Conservation (phyloP, 2,113 vertebrate species). For the Hyperopisus bebe region DNA sequence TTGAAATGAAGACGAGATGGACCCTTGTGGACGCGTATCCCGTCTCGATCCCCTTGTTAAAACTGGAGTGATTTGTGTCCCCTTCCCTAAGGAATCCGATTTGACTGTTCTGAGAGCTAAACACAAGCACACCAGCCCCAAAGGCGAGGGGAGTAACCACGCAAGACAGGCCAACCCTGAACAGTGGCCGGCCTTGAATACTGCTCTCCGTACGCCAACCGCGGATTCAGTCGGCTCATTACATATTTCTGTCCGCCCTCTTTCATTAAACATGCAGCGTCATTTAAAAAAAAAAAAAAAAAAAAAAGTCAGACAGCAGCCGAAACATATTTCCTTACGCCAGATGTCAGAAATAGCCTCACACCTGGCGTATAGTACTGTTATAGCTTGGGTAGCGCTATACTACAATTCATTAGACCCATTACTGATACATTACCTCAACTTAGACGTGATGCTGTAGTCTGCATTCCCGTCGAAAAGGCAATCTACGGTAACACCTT, state of each 20-base stretch:
- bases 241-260: conserved; percentile 24
- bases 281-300: conserved; percentile 3
- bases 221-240: conserved; percentile 35
- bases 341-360: conserved; percentile 23
- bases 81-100: conserved; percentile 73
- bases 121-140: conserved; percentile 72
- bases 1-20: conserved; percentile 39
- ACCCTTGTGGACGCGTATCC: conserved; percentile 53
- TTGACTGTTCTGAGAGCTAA: conserved; percentile 72
- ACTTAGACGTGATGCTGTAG: neutral
- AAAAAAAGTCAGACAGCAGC: conserved; percentile 7
- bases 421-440: neutral
- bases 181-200: conserved; percentile 50
- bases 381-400: neutral
- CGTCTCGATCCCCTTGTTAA: conserved; percentile 55
- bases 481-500: neutral
- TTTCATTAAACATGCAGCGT: conserved; percentile 18
- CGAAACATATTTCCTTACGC: neutral
- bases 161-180: conserved; percentile 49
- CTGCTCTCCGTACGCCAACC: conserved; percentile 40
- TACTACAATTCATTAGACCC: neutral
- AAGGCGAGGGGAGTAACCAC: conserved; percentile 61
- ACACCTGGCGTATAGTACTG: neutral
- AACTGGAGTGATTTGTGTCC: conserved; percentile 72
- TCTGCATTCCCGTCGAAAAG: neutral